Conservation (phyloP, 2,797 vertebrate genomes). For the Mallotus villosus region DNA sequence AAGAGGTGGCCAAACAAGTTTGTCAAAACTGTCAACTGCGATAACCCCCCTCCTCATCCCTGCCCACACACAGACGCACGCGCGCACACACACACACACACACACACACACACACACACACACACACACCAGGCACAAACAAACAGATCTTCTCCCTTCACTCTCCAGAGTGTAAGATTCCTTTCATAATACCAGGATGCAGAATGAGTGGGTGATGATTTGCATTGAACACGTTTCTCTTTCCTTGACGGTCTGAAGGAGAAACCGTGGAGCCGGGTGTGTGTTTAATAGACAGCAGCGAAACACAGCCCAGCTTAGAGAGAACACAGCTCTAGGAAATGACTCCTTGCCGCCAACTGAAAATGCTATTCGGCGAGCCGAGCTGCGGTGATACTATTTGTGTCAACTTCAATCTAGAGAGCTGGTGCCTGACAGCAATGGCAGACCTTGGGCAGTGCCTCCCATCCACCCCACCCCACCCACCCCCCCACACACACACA, state of each 20-base stretch:
- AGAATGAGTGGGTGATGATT: constrained; percentile 69
- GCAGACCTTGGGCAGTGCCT: constrained; percentile 70
- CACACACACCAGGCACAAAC: constrained; percentile 31
- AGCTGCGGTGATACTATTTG: constrained; percentile 76
- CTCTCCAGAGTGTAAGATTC: constrained; percentile 49
- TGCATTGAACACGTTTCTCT: constrained; percentile 59
- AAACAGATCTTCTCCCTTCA: constrained; percentile 26
- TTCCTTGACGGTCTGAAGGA: constrained; percentile 61
- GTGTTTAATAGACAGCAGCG: constrained; percentile 57
- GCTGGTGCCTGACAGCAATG: constrained; percentile 77
- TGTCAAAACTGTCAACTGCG: constrained; percentile 64
- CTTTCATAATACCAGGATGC: constrained; percentile 49
- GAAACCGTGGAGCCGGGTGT: constrained; percentile 49
- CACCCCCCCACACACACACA: not conserved
- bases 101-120: constrained; percentile 23
- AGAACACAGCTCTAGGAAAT: constrained; percentile 62
- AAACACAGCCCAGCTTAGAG: constrained; percentile 56
- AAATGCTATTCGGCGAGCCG: constrained; percentile 71
- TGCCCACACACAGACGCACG: constrained; percentile 31
- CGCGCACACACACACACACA: constrained; percentile 14
- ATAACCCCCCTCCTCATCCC: constrained; percentile 37
- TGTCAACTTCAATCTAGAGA: constrained; percentile 78
- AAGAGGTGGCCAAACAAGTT: constrained; percentile 73
- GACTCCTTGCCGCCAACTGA: constrained; percentile 63
- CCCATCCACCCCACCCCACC: no score